phyloP scores from a whole-genome alignment of 2,888 invertebrate species.

The Altica lythri region DNA sequence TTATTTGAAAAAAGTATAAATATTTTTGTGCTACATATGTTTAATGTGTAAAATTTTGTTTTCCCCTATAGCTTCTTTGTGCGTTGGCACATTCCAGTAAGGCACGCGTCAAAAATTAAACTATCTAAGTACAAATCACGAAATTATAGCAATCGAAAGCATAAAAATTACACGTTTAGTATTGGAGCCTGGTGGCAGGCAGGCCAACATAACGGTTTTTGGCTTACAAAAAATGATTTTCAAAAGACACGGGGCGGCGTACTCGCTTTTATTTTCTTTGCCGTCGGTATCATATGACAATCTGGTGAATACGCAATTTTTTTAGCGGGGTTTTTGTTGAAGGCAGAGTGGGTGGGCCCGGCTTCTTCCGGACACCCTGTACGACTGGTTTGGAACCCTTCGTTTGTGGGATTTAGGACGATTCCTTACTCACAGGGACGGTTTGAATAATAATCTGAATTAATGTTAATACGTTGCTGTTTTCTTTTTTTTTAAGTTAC shows the following conservation, averaged over 20 bases:
- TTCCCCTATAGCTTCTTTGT: too few relatives aligned
- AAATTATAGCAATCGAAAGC: conserved; percentile 54
- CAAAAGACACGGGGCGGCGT: conserved; percentile 49
- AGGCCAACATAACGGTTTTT: conserved; percentile 54
- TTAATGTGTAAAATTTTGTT: too few relatives aligned
- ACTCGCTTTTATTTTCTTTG: conserved; percentile 46
- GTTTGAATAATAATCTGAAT: too few relatives aligned
- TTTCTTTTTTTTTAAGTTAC: too few relatives aligned
- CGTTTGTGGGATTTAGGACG: conserved; percentile 10
- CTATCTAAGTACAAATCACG: conserved; percentile 52
- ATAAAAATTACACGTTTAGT: conserved; percentile 52
- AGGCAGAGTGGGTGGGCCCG: conserved; percentile 51
- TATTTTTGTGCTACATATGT: too few relatives aligned
- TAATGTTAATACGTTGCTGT: too few relatives aligned
- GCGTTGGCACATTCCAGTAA: background rate
- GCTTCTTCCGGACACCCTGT: conserved; percentile 54
- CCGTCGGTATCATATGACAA: conserved; percentile 54
- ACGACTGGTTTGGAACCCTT: conserved; percentile 26
- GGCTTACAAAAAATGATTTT: conserved; percentile 49
- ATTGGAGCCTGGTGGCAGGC: conserved; percentile 32
- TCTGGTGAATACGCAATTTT: conserved; percentile 52
- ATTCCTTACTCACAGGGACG: too few relatives aligned
- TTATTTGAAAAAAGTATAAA: too few relatives aligned
- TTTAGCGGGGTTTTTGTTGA: conserved; percentile 51
- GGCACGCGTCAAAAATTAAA: conserved; percentile 56